These are phyloP conservation scores for Saxicola maurus DNA, from an alignment of 2,797 vertebrate genomes.

Conservation along the genomic window DNA sequence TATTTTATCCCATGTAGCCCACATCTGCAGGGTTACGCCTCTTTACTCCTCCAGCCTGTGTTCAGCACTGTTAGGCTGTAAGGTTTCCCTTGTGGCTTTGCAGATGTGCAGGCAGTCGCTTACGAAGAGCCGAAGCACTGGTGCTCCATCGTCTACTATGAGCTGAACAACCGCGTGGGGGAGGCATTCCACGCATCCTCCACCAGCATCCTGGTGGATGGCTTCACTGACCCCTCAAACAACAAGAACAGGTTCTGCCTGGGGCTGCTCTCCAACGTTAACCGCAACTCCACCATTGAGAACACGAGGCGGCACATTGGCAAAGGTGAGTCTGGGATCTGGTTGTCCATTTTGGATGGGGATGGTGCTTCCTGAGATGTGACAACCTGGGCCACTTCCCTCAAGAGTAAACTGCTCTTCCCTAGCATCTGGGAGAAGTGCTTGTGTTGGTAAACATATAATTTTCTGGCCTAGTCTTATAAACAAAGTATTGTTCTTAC, in stretches of 20 bases:
- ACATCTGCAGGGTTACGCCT: background rate
- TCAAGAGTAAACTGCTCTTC: background rate
- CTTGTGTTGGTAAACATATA: background rate
- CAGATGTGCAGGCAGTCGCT: slow-evolving; percentile 95
- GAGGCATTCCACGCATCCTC: slow-evolving; percentile 97
- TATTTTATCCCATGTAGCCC: background rate
- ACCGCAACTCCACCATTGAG: slow-evolving; percentile 98
- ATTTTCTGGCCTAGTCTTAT: background rate
- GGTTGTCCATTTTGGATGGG: fast-evolving
- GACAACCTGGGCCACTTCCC: background rate
- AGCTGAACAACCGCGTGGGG: slow-evolving; percentile 96
- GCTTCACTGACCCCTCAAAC: slow-evolving; percentile 98
- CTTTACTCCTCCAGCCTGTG: background rate
- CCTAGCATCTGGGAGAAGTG: background rate
- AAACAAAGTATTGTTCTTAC: slow-evolving; percentile 3
- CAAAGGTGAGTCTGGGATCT: slow-evolving; percentile 79
- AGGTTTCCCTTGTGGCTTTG: slow-evolving; percentile 45
- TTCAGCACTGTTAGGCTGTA: background rate
- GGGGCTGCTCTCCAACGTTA: slow-evolving; percentile 95
- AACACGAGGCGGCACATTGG: slow-evolving; percentile 96
- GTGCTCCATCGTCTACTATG: slow-evolving; percentile 99
- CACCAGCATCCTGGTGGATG: slow-evolving; percentile 94
- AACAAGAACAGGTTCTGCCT: slow-evolving; percentile 98
- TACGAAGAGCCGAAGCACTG: slow-evolving; percentile 97
- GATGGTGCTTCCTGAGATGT: fast-evolving